Base-by-base conservation (phyloP, 2,797 vertebrate genomes). In the Menidia menidia region DNA sequence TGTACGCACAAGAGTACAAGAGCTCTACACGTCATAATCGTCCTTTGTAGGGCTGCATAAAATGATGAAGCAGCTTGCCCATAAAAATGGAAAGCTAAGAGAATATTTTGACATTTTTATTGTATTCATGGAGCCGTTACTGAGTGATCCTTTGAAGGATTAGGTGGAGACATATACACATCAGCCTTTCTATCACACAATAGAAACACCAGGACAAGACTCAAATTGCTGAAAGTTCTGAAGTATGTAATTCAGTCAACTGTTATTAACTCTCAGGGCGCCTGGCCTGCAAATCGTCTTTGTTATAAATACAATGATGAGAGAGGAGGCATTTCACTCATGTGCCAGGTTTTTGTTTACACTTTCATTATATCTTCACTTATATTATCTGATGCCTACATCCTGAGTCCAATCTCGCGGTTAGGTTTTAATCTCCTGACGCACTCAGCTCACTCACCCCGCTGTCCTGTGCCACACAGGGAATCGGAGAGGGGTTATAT, bases 401-500 rank as follows among this genome's bases (percentile, higher is more conserved):
- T 94, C 92, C 91, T 91, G 91, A 95, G 95, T 96, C 94, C 94
- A 95, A 90, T 95, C 93, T 94, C 90, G 83, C 4, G 93, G 88
- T 86, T 89, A 81, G 84, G 85, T 94, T 95, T 95, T 95, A 96
- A 95, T 95, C 95, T 95, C 90, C 81, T 88, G 78, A 87, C 91
- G 87, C 89, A 88, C 90, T 95, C 92, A 78, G 92, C 87, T 89
- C 89, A 79, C 85, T 86, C 75, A 75, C 79, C 78, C 80, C 57
- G 44, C 88, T 74, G 84, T 81, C 87, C 86, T 82, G 79, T 81
- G 84, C 85, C 95, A 94, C 95, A 89, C 92, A 90, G 92, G 95
- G 95, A 96, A 94, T 95, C 75, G 88, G 93, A 95, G 94, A 95
- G 83, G 94, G 93, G 90, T 96, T 96, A 95, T 95, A 95, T 97